Evolutionary conservation across 2,797 vertebrate genomes (phyloP), one percentile per base, ranked within the genome.

Genomic region (Sylvilagus floridanus): DNA sequence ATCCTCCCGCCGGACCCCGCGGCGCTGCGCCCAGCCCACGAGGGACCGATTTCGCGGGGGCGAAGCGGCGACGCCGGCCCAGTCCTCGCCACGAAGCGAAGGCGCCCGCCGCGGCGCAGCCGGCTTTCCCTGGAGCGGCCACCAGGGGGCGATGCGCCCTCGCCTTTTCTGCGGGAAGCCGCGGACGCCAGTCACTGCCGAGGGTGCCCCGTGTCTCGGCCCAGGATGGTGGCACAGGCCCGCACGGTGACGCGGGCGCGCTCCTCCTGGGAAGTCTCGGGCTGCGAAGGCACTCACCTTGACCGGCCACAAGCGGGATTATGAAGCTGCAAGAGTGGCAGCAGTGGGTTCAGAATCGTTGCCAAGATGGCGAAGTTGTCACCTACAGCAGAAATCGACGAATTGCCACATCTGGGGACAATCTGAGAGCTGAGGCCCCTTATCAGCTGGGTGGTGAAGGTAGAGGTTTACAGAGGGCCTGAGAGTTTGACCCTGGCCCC

Each of bases 141-240:
- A 75, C 92, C 37, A 96, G 96, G 52, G 92, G 92, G 91, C 26
- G 83, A 28, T 93, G 88, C 50, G 22, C 28, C 35, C 77, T 66
- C 35, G 35, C 26, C 62, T 72, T 83, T 92, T 30, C 24, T 78
- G 35, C 4, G 2, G 35, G 75, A 63, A 21, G 42, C 54, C 21
- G 0, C 0, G 5, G 9, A 13, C 0, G 13, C 71, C 13, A 0
- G n/a, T 0, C 5, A 54, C 5, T 4, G 17, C 30, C 0, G 22
- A 0, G 22, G 17, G 50, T 24, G 28, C 35, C 11, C 1, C 4
- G 24, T 32, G 4, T 54, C 10, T 0, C 0, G 10, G 11, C 47
- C n/a, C 42, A 1, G 6, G n/a, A 9, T 12, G 62, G 7, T 47
- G 1, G 22, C 7, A 2, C 2, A 2, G 76, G 37, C 65, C 28